Base-by-base conservation (phyloP, 2,888 invertebrate species). In the Pterostichus niger region DNA sequence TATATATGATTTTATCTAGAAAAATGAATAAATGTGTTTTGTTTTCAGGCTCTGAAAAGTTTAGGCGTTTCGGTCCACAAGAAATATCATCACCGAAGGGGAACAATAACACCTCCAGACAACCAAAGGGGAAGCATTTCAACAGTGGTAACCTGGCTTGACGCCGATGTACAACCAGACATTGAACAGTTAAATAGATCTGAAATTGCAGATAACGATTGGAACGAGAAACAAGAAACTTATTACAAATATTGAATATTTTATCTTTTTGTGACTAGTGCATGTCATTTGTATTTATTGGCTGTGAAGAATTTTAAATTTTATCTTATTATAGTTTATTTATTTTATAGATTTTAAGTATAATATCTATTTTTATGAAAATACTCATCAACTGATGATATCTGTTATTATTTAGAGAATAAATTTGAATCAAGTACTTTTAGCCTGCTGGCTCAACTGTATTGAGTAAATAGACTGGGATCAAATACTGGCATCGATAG, bases 101-200 rank as follows among this genome's bases (percentile, higher is more conserved):
- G 75, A 1, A 11, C 24, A 11, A 10, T 52, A 35, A 31, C 64
- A 0, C 33, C 31, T 5, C 24, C 24, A 17, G n/a, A 35, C 0
- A 54, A 52, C 31, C 75, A 87, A 73, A 84, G 88, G 75, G 85
- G 87, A n/a, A 88, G 88, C 75, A 84, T 88, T 49, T 87, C 88
- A 1, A 88, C 88, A 9, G 88, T 88, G 85, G 86, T 88, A 31
- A 89, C 88, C 9, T 82, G 87, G 33, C 84, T 89, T 56, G 88
- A 89, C 17, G 86, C 85, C 54, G 88, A 88, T 33, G 82, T 85
- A 13, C 81, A 85, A 15, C 84, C 85, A 11, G 86, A 86, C 79
- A 83, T 83, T 9, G 85, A 86, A 84, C 73, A 17, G 10, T 68
- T 73, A 11, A 83, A 81, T 35, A 46, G 76, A n/a, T 85, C 85